phyloP scores from a whole-genome alignment of 2,113 vertebrate genomes.

The Nothoprocta perdicaria region DNA sequence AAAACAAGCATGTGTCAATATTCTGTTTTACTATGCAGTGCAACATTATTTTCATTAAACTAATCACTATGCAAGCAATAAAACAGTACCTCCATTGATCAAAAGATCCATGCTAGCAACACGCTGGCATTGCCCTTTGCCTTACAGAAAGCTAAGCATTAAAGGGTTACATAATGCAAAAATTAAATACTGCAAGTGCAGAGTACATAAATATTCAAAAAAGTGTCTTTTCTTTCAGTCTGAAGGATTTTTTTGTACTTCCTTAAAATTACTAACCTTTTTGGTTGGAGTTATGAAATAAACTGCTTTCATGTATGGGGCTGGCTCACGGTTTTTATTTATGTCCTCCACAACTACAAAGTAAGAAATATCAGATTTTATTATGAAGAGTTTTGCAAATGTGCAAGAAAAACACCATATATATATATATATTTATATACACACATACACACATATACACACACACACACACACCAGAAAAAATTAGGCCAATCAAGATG shows the following conservation, averaged over 20 bases:
- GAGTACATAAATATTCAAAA: neutral
- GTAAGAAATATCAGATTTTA: slow-evolving; percentile 31
- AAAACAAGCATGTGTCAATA: too few species aligned
- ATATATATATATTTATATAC: too few species aligned
- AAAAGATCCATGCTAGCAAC: neutral
- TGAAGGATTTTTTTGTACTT: neutral
- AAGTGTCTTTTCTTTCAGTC: neutral
- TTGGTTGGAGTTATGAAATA: slow-evolving; percentile 93
- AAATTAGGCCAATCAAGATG: neutral
- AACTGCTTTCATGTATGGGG: slow-evolving; percentile 93
- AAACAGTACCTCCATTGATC: neutral
- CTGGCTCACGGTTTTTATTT: slow-evolving; percentile 90
- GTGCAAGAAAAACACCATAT: neutral
- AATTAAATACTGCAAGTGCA: neutral
- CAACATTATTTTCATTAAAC: neutral
- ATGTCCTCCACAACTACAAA: slow-evolving; percentile 93
- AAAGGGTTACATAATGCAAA: neutral
- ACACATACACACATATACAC: neutral
- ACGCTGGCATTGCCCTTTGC: neutral
- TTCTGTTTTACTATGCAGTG: neutral
- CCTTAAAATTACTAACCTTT: slow-evolving; percentile 81
- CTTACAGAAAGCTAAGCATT: neutral
- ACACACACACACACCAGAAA: neutral
- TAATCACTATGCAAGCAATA: neutral
- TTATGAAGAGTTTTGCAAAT: neutral